Percentiles rank a stretch among this genome's conserved stretches.
Evolutionary conservation across 2,113 vertebrate species (phyloP).

Genomic region (Puntigrus tetrazona): DNA sequence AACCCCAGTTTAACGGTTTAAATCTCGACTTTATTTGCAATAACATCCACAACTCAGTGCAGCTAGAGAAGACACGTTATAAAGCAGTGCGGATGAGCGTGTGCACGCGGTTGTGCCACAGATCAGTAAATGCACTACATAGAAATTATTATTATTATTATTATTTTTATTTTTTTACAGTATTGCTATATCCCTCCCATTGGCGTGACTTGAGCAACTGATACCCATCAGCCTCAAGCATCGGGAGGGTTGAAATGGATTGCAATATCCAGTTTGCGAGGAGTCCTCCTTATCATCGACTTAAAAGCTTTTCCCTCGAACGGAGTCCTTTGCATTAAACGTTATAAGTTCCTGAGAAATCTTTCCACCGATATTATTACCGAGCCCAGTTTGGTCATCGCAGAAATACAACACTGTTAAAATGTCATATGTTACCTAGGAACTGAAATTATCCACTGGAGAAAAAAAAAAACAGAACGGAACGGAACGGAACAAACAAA

Average conservation of each 20-base stretch:
- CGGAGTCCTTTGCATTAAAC: constrained; percentile 57
- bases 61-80: constrained; percentile 65
- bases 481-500: constrained; percentile 50
- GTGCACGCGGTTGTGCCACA: constrained; percentile 31
- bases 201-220: constrained; percentile 49
- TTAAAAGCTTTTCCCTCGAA: constrained; percentile 21
- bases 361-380: constrained; percentile 54
- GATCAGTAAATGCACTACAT: constrained; percentile 60
- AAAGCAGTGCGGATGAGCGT: constrained; percentile 61
- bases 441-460: constrained; percentile 54
- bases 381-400: constrained; percentile 69
- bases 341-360: constrained; percentile 66
- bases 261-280: constrained; percentile 33
- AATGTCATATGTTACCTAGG: constrained; percentile 51
- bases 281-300: constrained; percentile 16
- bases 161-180: constrained; percentile 62
- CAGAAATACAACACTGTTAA: constrained; percentile 55
- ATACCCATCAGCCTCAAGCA: constrained; percentile 36
- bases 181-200: constrained; percentile 74
- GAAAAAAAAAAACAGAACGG: constrained; percentile 33
- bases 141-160: constrained; percentile 52
- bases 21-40: constrained; percentile 63
- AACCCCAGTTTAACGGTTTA: not conserved
- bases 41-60: constrained; percentile 67
- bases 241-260: constrained; percentile 42